These are phyloP conservation scores for Caenorhabditis becei DNA, from an alignment of 2,888 invertebrate genomes.

Conservation along the genomic window DNA sequence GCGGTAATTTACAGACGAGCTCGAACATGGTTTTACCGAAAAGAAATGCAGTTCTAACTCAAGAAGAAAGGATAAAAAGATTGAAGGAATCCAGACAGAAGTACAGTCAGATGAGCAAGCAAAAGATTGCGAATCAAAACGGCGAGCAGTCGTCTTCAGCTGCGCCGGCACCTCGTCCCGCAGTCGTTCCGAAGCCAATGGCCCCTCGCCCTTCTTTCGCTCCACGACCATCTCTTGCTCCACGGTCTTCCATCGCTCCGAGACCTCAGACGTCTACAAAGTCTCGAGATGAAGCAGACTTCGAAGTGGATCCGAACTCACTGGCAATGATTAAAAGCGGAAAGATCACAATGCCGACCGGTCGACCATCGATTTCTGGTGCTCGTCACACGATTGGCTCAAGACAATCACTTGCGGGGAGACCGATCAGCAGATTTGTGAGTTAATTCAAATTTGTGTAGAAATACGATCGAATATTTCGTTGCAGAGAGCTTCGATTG, in stretches of 20 bases:
- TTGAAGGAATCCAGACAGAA: constrained; percentile 24
- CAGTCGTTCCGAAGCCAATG: background rate
- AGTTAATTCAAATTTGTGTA: background rate
- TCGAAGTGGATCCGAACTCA: constrained; percentile 38
- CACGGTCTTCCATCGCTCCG: constrained; percentile 12
- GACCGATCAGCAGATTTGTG: constrained; percentile 15
- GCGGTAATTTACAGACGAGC: background rate
- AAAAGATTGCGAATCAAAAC: constrained; percentile 7
- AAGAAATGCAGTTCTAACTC: constrained; percentile 13
- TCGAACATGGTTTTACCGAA: constrained; percentile 4
- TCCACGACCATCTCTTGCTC: background rate
- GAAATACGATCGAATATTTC: background rate
- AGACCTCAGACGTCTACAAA: background rate
- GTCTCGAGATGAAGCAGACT: constrained; percentile 9
- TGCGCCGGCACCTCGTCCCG: background rate
- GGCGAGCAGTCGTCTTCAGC: background rate
- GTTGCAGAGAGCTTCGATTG: constrained; percentile 41
- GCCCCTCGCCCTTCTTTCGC: background rate
- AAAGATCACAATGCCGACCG: constrained; percentile 20
- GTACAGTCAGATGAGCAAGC: constrained; percentile 18
- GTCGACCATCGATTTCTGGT: constrained; percentile 13
- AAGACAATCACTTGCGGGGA: constrained; percentile 30
- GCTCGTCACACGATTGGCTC: constrained; percentile 12
- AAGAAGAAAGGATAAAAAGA: constrained; percentile 28
- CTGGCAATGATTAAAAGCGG: constrained; percentile 47